Evolutionary conservation across 1,140 invertebrate species (phyloP), one percentile per base, ranked within the genome.

Genomic region (Hyles euphorbiae): DNA sequence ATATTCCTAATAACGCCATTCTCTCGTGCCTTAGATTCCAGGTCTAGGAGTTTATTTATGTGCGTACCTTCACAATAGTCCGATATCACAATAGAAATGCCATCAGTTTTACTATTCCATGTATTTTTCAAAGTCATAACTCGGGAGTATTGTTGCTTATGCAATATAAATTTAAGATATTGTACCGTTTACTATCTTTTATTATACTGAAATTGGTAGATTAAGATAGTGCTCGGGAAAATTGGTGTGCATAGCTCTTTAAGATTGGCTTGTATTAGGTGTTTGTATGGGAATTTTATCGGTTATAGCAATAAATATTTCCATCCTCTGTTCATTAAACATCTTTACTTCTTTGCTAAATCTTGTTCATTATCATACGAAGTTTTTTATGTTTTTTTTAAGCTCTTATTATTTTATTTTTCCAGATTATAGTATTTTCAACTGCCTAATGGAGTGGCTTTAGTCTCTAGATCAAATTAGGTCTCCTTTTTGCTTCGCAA

Each of bases 71-170:
- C 40, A 70, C 58, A 73, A 64, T 65, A 63, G 56, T 34, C 34
- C 8, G 56, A 47, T 56, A 56, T 56, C 44, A 66, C 62, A 69
- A 65, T 66, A 65, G 61, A 60, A 65, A 66, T 59, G 53, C 61
- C 56, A 60, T 61, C 54, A 54, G 61, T 68, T 63, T 55, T 51
- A 65, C 58, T 63, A 68, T 67, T 67, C 34, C 54, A 73, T 73
- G 60, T 67, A 72, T 72, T 74, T 73, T 73, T 73, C 63, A 71
- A 71, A 65, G 68, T 68, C 67, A 65, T 61, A 67, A 52, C 63
- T 11, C 9, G 8, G 8, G 36, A 9, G 34, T 54, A 64, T 72
- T 65, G 64, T 60, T 72, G 68, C 57, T 71, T 66, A 66, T 72
- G 65, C 64, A 68, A 70, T 70, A 72, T 75, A 74, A 69, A 73